These are phyloP conservation scores for Pseudopleuronectes americanus DNA, from an alignment of 2,797 vertebrate species.

Conservation along the genomic window DNA sequence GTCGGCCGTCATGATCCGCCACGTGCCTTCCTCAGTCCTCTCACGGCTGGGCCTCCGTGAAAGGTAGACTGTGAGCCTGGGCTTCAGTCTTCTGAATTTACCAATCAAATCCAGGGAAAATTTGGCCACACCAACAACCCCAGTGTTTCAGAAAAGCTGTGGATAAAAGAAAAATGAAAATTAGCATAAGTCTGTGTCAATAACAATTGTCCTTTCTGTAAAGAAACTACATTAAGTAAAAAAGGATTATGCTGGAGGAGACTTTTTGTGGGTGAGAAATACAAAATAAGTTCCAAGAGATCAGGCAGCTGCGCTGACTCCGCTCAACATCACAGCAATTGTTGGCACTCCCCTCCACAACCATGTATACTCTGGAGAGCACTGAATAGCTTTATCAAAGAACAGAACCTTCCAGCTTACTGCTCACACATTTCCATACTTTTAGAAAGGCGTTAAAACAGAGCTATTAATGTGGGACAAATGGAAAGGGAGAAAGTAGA, in stretches of 20 bases:
- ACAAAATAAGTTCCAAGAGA: constrained; percentile 56
- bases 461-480: constrained; percentile 39
- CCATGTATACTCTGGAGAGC: constrained; percentile 72
- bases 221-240: constrained; percentile 20
- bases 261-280: constrained; percentile 44
- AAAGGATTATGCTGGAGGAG: constrained; percentile 14
- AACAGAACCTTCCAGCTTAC: constrained; percentile 72
- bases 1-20: constrained; percentile 99
- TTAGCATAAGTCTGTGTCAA: constrained; percentile 31
- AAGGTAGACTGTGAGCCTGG: constrained; percentile 99
- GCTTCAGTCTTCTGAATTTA: constrained; percentile 99
- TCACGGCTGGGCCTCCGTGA: constrained; percentile 99
- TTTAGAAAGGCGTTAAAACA: constrained; percentile 51
- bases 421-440: constrained; percentile 64
- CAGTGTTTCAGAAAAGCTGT: constrained; percentile 93
- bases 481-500: constrained; percentile 17
- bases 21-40: constrained; percentile 99
- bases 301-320: constrained; percentile 60
- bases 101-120: constrained; percentile 99
- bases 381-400: constrained; percentile 73
- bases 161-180: constrained; percentile 45
- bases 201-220: constrained; percentile 12
- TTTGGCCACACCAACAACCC: constrained; percentile 99
- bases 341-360: constrained; percentile 60
- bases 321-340: constrained; percentile 67